Evolutionary conservation across 2,888 invertebrate species (phyloP).

Genomic region (Argyresthia albistria): DNA sequence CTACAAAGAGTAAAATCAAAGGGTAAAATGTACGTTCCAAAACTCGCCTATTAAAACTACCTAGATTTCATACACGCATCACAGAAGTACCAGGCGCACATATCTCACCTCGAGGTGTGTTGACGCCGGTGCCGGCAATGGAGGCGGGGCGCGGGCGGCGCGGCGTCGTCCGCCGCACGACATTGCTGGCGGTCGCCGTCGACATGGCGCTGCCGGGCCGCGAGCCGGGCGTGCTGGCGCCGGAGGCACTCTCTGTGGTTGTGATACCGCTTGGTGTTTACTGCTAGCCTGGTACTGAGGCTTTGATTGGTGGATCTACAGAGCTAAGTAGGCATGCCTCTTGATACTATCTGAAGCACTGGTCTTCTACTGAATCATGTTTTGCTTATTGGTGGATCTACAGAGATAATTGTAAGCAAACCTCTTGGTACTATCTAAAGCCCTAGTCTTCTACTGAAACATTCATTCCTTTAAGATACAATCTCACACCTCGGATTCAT

Average conservation of each 20-base stretch:
- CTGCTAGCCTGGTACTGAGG: neutral
- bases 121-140: constrained; percentile 88
- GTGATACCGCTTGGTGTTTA: neutral
- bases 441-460: too few relatives aligned
- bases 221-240: constrained; percentile 83
- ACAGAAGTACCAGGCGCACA: neutral
- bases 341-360: too few relatives aligned
- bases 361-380: too few relatives aligned
- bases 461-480: too few relatives aligned
- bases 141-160: constrained; percentile 85
- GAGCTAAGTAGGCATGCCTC: too few relatives aligned
- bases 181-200: constrained; percentile 66
- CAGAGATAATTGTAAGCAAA: too few relatives aligned
- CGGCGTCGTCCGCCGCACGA: constrained; percentile 77
- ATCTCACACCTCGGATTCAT: too few relatives aligned
- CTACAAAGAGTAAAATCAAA: too few relatives aligned
- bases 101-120: constrained; percentile 60
- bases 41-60: neutral
- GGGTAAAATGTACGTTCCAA: neutral
- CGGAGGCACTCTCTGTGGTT: constrained; percentile 76
- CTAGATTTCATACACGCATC: neutral
- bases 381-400: too few relatives aligned
- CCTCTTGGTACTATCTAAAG: too few relatives aligned
- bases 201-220: constrained; percentile 91
- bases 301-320: too few relatives aligned